A percentile compares a stretch with the other conserved stretches of the same genome.
These are phyloP conservation scores for Danio jaintianensis DNA, from an alignment of 2,797 vertebrate species.

Conservation along the genomic window DNA sequence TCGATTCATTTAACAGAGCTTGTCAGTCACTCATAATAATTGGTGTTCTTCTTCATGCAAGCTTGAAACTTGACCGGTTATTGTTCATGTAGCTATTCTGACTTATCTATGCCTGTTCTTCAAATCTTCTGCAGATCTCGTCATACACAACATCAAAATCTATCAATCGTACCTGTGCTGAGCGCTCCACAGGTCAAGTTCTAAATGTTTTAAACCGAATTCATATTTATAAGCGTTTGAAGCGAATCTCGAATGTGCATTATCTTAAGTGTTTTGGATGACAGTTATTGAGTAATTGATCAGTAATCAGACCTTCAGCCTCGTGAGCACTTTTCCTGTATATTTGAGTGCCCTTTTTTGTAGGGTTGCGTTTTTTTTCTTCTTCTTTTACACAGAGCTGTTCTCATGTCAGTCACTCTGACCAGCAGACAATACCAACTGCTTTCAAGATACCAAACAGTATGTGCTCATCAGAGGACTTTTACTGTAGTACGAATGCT, in stretches of 20 bases:
- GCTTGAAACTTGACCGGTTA: slow-evolving; percentile 1
- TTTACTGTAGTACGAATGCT: background rate
- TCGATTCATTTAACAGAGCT: background rate
- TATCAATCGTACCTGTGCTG: slow-evolving; percentile 20
- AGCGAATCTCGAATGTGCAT: slow-evolving; percentile 50
- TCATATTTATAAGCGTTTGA: slow-evolving; percentile 67
- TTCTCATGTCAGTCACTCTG: slow-evolving; percentile 8
- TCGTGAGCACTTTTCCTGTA: slow-evolving; percentile 26
- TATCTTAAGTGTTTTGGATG: slow-evolving; percentile 47
- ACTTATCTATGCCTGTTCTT: slow-evolving; percentile 34
- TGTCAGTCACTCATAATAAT: background rate
- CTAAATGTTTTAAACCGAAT: slow-evolving; percentile 43
- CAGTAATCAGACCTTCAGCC: slow-evolving; percentile 39
- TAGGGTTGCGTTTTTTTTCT: slow-evolving; percentile 35
- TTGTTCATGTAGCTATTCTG: slow-evolving; percentile 18
- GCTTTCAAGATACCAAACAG: background rate
- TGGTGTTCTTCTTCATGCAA: background rate
- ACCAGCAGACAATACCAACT: background rate
- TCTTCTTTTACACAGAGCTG: slow-evolving; percentile 18
- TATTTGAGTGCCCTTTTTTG: slow-evolving; percentile 54
- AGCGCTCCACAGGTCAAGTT: slow-evolving; percentile 57
- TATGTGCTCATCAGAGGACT: background rate
- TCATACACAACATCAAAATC: slow-evolving; percentile 1
- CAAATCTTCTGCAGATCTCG: slow-evolving; percentile 3
- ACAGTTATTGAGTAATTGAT: slow-evolving; percentile 41